Conservation (phyloP, 2,797 vertebrate species). For the Phyllotis vaccarum region DNA sequence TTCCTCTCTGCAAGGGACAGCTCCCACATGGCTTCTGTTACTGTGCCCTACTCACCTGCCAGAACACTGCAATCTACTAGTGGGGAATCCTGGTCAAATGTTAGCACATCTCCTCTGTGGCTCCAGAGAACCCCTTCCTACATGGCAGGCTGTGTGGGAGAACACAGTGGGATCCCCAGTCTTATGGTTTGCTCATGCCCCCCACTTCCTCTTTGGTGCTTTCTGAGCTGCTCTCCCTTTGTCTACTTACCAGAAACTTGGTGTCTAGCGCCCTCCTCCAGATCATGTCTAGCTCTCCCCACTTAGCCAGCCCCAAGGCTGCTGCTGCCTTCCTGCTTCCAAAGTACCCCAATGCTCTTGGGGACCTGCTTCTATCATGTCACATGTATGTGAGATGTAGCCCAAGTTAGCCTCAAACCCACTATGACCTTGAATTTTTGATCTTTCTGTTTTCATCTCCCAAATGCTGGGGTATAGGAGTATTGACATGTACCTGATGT, state of each 20-base stretch:
- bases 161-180: no score
- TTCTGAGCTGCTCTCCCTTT: not conserved
- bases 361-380: no score
- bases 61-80: not conserved
- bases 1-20: no score
- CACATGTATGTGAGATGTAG: not conserved
- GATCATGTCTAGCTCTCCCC: no score
- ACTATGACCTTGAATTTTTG: not conserved
- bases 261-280: not conserved
- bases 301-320: not conserved
- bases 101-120: not conserved
- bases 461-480: no score
- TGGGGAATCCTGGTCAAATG: not conserved
- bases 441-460: not conserved
- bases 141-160: not conserved
- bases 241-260: not conserved
- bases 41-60: not conserved
- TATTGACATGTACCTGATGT: no score
- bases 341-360: not conserved
- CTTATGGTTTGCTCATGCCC: not conserved
- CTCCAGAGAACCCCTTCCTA: not conserved
- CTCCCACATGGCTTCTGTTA: rapidly evolving
- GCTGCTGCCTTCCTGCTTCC: not conserved
- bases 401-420: not conserved
- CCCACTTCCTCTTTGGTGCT: not conserved